Base-by-base conservation (phyloP, 2,113 vertebrate species). In the Neoarius graeffei region DNA sequence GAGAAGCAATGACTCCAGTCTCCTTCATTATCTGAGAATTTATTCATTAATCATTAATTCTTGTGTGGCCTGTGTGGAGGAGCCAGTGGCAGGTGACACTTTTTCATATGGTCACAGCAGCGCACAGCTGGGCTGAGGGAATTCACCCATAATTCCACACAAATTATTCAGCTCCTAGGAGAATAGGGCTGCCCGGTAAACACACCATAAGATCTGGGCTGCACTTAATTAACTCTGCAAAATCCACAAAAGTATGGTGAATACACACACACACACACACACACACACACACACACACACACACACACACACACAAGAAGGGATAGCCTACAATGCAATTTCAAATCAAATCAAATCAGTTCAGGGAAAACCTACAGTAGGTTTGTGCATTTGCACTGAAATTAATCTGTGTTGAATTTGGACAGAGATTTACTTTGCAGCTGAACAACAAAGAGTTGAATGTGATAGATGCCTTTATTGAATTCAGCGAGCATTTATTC, bases 1-100 rank as follows among this genome's bases (percentile, higher is more conserved):
- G 89, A 88, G 91, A 93, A 81, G 88, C 82, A 80, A 89, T 85
- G 84, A 90, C 85, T 85, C 89, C 87, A 88, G 86, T 88, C 89
- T 89, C 81, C 92, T 94, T 95, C 95, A 95, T 95, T 95, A 95
- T 93, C 90, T 94, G 95, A 94, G 95, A 94, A 95, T 95, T 95
- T 96, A 95, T 96, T 96, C 94, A 96, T 96, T 95, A 93, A 93
- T 95, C 93, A 92, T 96, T 95, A 95, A 95, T 94, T 95, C 94
- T 93, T 88, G 91, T 86, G 85, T 94, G 94, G 94, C 93, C 93
- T 94, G 91, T 87, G 86, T 91, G 90, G 90, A 94, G 90, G 30
- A 74, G 35, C n/a, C 57, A 76, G 93, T 91, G 86, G 91, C 93
- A 94, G 94, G 94, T 95, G 94, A 95, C 91, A 88, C 92, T 91